These are phyloP conservation scores for Heterotis niloticus DNA, from an alignment of 2,113 vertebrate species.

Conservation along the genomic window DNA sequence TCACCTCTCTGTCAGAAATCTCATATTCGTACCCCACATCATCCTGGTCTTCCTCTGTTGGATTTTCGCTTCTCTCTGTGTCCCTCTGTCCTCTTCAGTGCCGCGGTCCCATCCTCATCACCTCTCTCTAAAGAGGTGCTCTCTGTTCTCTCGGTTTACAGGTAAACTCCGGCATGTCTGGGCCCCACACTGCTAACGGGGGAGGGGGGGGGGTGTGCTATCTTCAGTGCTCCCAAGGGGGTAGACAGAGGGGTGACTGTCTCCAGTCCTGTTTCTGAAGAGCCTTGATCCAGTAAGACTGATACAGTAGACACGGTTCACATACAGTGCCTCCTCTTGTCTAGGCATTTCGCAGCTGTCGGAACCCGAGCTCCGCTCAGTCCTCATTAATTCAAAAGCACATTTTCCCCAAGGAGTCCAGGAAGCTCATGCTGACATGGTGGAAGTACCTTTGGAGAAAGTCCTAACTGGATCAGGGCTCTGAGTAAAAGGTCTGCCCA, in stretches of 20 bases:
- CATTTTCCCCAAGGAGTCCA: neutral
- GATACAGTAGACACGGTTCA: neutral
- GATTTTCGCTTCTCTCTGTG: conserved; percentile 7
- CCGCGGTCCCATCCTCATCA: conserved; percentile 57
- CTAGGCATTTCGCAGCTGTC: neutral
- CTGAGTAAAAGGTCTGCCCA: neutral
- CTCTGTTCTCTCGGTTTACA: conserved; percentile 73
- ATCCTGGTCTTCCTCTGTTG: neutral
- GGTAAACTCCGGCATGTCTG: conserved; percentile 75
- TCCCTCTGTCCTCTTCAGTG: conserved; percentile 43
- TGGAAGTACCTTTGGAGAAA: neutral
- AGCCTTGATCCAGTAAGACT: conserved; percentile 9
- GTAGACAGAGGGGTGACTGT: neutral
- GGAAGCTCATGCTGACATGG: neutral
- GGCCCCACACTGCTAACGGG: conserved; percentile 48
- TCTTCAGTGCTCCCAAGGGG: neutral
- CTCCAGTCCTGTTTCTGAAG: neutral
- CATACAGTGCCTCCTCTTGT: no score
- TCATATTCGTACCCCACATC: neutral
- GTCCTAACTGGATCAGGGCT: conserved; percentile 18
- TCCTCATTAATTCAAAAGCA: neutral
- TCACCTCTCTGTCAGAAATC: no score
- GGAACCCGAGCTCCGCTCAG: neutral
- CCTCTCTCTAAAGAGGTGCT: conserved; percentile 70
- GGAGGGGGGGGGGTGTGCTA: conserved; percentile 14